Percentiles rank a stretch among this genome's conserved stretches.
Conservation (phyloP, 2,888 invertebrate species). For the Cabera pusaria region DNA sequence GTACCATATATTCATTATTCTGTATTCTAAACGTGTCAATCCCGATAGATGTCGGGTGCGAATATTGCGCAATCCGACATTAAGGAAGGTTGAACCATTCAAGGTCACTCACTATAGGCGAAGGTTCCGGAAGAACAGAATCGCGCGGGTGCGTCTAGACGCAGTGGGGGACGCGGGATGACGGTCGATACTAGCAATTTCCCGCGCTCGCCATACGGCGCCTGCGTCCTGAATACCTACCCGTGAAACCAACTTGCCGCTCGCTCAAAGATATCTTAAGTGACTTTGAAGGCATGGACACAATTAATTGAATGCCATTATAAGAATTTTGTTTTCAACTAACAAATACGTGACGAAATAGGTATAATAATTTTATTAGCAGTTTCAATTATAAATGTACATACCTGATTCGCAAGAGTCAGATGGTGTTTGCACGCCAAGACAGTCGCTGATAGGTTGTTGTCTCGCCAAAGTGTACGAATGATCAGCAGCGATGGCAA, state of each 20-base stretch:
- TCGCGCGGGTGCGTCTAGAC: slow-evolving; percentile 79
- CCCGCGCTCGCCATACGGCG: slow-evolving; percentile 74
- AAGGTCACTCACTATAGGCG: slow-evolving; percentile 78
- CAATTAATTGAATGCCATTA: no score
- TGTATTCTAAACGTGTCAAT: slow-evolving; percentile 58
- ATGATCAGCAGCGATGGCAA: slow-evolving; percentile 85
- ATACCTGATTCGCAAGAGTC: slow-evolving; percentile 91
- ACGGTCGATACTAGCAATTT: slow-evolving; percentile 80
- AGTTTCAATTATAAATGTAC: no score
- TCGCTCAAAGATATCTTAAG: slow-evolving; percentile 47
- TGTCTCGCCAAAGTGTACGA: slow-evolving; percentile 86
- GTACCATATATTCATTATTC: slow-evolving; percentile 40
- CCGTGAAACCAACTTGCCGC: slow-evolving; percentile 55
- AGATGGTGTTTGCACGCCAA: slow-evolving; percentile 93
- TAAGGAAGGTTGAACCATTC: slow-evolving; percentile 80
- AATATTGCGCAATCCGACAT: slow-evolving; percentile 69
- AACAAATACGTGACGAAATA: no score
- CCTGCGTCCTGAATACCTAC: slow-evolving; percentile 66
- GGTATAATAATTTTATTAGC: no score
- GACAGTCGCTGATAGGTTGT: slow-evolving; percentile 81
- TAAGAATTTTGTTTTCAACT: no score
- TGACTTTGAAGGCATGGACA: no score
- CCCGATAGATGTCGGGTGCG: slow-evolving; percentile 44
- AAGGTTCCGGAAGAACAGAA: slow-evolving; percentile 79
- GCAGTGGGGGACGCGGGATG: slow-evolving; percentile 62